Evolutionary conservation across 2,888 invertebrate species (phyloP).

Genomic region (Cryptocephalus moraei): DNA sequence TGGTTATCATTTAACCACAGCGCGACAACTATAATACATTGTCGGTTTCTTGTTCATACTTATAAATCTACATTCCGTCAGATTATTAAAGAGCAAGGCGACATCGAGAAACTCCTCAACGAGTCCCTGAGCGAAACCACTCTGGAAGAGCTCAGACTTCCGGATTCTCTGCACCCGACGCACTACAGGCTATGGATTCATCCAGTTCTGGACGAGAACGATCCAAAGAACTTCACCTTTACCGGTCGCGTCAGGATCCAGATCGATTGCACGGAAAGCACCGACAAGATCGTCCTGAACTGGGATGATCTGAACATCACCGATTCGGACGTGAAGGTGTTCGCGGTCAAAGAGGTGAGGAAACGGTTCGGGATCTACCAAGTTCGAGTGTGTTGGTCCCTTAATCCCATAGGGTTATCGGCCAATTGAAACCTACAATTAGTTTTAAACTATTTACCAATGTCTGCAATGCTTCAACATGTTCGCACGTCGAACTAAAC

Average conservation of each 20-base stretch:
- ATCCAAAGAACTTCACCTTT: slow-evolving; percentile 29
- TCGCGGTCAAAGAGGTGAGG: slow-evolving; percentile 14
- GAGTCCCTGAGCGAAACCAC: slow-evolving; percentile 27
- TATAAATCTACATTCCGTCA: slow-evolving; percentile 3
- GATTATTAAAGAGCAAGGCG: slow-evolving; percentile 25
- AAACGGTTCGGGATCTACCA: neutral
- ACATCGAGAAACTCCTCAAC: slow-evolving; percentile 31
- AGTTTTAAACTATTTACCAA: too few relatives aligned
- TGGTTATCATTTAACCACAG: too few relatives aligned
- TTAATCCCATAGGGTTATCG: too few relatives aligned
- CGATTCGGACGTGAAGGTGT: slow-evolving; percentile 22
- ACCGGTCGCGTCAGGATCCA: slow-evolving; percentile 29
- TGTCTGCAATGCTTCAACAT: too few relatives aligned
- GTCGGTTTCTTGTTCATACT: too few relatives aligned
- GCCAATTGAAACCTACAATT: too few relatives aligned
- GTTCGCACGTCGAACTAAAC: too few relatives aligned
- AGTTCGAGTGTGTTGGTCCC: too few relatives aligned
- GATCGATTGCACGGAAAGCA: slow-evolving; percentile 25
- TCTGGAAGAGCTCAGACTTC: slow-evolving; percentile 25
- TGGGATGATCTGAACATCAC: slow-evolving; percentile 27
- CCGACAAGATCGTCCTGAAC: slow-evolving; percentile 30
- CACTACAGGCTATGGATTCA: slow-evolving; percentile 30
- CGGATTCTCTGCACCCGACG: slow-evolving; percentile 23
- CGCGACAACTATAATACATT: too few relatives aligned
- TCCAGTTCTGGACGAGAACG: slow-evolving; percentile 29